Conservation (phyloP, 2,888 invertebrate genomes). For the Dryomyza anilis region DNA sequence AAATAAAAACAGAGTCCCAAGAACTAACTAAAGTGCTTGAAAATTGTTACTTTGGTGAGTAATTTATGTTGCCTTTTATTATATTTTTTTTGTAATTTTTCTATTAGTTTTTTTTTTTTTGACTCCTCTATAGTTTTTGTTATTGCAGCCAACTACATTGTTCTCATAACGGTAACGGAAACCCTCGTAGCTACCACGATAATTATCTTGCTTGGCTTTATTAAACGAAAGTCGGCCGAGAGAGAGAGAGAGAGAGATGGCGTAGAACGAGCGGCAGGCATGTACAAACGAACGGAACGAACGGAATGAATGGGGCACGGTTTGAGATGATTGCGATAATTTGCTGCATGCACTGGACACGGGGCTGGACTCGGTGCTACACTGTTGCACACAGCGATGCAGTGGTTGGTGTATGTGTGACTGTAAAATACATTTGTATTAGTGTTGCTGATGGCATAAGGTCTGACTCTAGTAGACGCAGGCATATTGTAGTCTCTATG, state of each 20-base stretch:
- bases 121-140: too few relatives aligned
- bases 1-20: too few relatives aligned
- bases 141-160: not conserved
- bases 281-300: too few relatives aligned
- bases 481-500: not conserved
- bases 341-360: conserved; percentile 3
- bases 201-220: conserved; percentile 19
- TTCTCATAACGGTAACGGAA: not conserved
- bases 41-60: not conserved
- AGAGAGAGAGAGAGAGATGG: too few relatives aligned
- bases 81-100: not conserved
- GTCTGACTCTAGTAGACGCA: too few relatives aligned
- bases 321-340: conserved; percentile 3
- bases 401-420: too few relatives aligned
- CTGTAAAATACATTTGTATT: too few relatives aligned
- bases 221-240: not conserved
- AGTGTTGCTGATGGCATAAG: too few relatives aligned
- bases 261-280: too few relatives aligned
- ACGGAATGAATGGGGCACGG: too few relatives aligned
- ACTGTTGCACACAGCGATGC: not conserved
- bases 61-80: not conserved
- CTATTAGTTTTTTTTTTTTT: not conserved
- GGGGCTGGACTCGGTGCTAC: too few relatives aligned
- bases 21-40: too few relatives aligned
- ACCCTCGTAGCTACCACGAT: conserved; percentile 6